Evolutionary conservation across 2,888 invertebrate genomes (phyloP).

Genomic region (Schizaphis graminum): DNA sequence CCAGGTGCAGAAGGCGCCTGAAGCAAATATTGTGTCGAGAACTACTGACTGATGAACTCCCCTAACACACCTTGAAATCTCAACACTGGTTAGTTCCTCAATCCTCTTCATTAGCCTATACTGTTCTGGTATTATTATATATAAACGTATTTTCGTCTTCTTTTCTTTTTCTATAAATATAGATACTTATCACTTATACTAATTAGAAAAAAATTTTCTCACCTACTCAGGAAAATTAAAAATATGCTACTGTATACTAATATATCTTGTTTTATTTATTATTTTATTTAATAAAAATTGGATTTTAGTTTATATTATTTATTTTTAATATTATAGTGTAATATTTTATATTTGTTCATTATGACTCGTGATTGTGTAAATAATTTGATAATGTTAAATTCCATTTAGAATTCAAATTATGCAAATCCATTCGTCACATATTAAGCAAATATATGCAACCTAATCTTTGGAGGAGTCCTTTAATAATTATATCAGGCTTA

Average conservation of each 20-base stretch:
- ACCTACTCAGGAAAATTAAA: background rate
- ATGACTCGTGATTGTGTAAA: too few species aligned
- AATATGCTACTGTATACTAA: background rate
- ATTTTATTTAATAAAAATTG: background rate
- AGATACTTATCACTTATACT: too few species aligned
- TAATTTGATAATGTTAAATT: constrained; percentile 33
- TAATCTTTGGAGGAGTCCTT: background rate
- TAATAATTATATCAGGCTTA: background rate
- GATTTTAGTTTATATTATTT: background rate
- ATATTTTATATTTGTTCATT: too few species aligned
- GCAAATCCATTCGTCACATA: constrained; percentile 39
- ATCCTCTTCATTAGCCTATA: background rate
- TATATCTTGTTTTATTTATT: background rate
- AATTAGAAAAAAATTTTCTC: too few species aligned
- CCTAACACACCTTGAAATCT: background rate
- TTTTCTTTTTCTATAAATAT: too few species aligned
- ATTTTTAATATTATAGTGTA: background rate
- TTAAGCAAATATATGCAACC: background rate
- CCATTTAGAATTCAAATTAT: constrained; percentile 27
- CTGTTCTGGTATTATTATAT: too few species aligned
- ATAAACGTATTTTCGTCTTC: too few species aligned
- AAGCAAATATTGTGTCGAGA: background rate
- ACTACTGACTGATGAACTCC: background rate
- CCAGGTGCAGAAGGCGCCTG: background rate
- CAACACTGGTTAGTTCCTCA: background rate